Base-by-base conservation (phyloP, 2,113 vertebrate species). In the Quiscalus mexicanus region DNA sequence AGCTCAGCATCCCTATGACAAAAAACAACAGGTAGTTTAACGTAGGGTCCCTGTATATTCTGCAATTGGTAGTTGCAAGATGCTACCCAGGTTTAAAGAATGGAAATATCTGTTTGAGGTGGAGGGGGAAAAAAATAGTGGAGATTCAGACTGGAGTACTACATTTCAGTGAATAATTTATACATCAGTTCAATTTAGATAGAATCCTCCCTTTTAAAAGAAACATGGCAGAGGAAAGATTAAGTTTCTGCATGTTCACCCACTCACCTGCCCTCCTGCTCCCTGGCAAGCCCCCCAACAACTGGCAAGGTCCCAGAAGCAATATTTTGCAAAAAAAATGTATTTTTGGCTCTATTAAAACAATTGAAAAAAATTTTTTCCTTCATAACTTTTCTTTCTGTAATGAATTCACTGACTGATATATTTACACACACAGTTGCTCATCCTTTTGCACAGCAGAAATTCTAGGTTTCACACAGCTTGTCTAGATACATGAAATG, bases 321-420 rank as follows among this genome's bases (percentile, higher is more conserved):
- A 68, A 27, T 4, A 50, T 69, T 84, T 58, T 65, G 31, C 58
- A 87, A 82, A 58, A 78, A 9, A 71, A 55, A 9, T 3, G 8
- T 21, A 7, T 33, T 78, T 94, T 69, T 42, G 10, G 8, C 23
- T 87, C 41, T 41, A 39, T 24, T 56, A 44, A 68, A 87, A 58
- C 2, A 16, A 53, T 1, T 3, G 0, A 9, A 45, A 59, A 55
- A 33, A 19, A 11, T 8, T 5, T 9, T 41, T 13, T 49, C 68
- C 30, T 68, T 79, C 44, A 5, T 25, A 62, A 24, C 6, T 68
- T 87, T 79, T 87, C 11, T 64, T 94, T 79, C 49, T 23, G 15
- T 49, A 27, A 80, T 31, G 55, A 22, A 65, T 85, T 76, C 78
- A 37, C 31, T 42, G 70, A 52, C 10, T 37, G 67, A 60, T 53